Percentiles rank a stretch among this genome's conserved stretches.
phyloP scores from a whole-genome alignment of 2,797 vertebrate species.

The Glyptemys insculpta region DNA sequence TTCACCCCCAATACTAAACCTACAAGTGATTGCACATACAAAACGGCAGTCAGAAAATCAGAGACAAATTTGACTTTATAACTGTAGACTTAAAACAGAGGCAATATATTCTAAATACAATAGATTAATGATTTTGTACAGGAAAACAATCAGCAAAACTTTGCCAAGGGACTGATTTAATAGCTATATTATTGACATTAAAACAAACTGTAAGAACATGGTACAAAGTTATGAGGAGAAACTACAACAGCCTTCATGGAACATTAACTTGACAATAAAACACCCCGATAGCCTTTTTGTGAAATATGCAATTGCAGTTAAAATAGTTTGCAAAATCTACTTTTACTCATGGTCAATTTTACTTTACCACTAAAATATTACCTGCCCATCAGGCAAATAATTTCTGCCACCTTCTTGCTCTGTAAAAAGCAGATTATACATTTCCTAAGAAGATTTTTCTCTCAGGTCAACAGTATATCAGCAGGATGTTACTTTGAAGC shows the following conservation, averaged over 20 bases:
- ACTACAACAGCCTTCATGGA: neutral
- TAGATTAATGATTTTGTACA: neutral
- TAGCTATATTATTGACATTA: neutral
- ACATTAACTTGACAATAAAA: neutral
- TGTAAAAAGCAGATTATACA: neutral
- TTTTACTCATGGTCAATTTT: neutral
- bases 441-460: conserved; percentile 27
- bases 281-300: neutral
- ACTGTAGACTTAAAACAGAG: neutral
- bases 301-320: conserved; percentile 12
- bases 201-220: neutral
- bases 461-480: conserved; percentile 15
- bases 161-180: neutral
- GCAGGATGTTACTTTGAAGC: neutral
- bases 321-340: conserved; percentile 24
- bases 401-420: neutral
- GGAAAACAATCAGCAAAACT: conserved; percentile 5
- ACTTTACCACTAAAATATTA: conserved; percentile 2
- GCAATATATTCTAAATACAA: neutral
- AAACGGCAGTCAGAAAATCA: neutral
- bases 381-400: neutral
- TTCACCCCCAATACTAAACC: neutral
- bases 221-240: neutral
- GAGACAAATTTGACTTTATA: neutral
- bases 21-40: neutral